A percentile compares a stretch with the other conserved stretches of the same genome.
These are phyloP conservation scores for Coenonympha glycerion DNA, from an alignment of 2,888 invertebrate genomes.

Conservation along the genomic window DNA sequence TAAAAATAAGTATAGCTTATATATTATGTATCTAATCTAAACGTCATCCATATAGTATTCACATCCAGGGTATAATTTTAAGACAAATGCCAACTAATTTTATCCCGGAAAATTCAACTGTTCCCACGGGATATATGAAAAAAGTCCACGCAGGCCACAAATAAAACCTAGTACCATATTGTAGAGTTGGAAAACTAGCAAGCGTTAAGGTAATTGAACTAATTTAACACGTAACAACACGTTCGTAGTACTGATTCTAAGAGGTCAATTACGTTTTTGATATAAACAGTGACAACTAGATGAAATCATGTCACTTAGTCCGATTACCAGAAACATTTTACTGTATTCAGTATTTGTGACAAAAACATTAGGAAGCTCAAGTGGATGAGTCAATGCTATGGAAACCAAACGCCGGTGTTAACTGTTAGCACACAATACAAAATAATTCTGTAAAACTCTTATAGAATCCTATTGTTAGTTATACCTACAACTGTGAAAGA, in stretches of 20 bases:
- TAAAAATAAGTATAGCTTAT: no score
- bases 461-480: conserved; percentile 8
- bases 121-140: no score
- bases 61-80: no score
- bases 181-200: neutral
- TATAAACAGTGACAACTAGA: conserved; percentile 9
- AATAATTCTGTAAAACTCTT: conserved; percentile 20
- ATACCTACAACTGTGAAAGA: conserved; percentile 7
- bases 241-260: neutral
- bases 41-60: no score
- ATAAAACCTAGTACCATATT: no score
- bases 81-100: no score
- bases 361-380: conserved; percentile 5
- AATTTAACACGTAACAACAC: neutral
- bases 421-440: conserved; percentile 18
- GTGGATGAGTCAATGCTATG: conserved; percentile 16
- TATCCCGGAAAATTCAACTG: no score
- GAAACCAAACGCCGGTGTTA: conserved; percentile 11
- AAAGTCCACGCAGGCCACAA: no score
- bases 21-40: no score
- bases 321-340: conserved; percentile 2
- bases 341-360: conserved; percentile 6
- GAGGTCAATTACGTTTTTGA: conserved; percentile 4
- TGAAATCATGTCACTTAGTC: conserved; percentile 10
- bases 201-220: neutral